Evolutionary conservation across 2,113 vertebrate genomes (phyloP).

Genomic region (Lasiurus cinereus): DNA sequence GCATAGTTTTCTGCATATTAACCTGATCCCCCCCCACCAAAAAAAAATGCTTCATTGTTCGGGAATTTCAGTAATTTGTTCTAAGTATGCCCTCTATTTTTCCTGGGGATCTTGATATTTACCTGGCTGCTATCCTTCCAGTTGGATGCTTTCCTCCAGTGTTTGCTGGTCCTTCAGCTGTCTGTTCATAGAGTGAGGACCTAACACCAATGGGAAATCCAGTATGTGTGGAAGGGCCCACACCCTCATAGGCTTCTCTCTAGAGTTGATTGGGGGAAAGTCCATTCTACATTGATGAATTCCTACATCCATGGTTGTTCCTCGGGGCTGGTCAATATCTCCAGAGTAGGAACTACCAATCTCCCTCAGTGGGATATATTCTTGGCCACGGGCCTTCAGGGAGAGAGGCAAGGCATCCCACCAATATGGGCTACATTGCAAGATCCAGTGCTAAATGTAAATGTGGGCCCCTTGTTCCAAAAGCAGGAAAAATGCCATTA

Average conservation of each 20-base stretch:
- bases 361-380: not conserved
- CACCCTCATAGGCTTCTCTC: not conserved
- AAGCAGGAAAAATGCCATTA: not conserved
- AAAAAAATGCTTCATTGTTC: not conserved
- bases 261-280: not conserved
- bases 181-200: not conserved
- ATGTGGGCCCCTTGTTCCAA: not conserved
- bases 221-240: accelerated
- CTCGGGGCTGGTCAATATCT: not conserved
- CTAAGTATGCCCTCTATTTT: not conserved
- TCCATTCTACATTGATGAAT: not conserved
- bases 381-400: not conserved
- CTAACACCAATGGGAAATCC: not conserved
- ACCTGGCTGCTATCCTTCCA: not conserved
- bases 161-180: not conserved
- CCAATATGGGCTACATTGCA: not conserved
- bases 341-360: not conserved
- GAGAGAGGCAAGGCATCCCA: not conserved
- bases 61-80: not conserved
- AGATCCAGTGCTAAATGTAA: not conserved
- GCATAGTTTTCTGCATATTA: not conserved
- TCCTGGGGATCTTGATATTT: not conserved
- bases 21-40: not conserved
- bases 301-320: not conserved
- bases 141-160: not conserved